A percentile compares a stretch with the other conserved stretches of the same genome.
Evolutionary conservation across 92 coral and sea anemone genomes (phyloP).

Genomic region (Bergia sp.): DNA sequence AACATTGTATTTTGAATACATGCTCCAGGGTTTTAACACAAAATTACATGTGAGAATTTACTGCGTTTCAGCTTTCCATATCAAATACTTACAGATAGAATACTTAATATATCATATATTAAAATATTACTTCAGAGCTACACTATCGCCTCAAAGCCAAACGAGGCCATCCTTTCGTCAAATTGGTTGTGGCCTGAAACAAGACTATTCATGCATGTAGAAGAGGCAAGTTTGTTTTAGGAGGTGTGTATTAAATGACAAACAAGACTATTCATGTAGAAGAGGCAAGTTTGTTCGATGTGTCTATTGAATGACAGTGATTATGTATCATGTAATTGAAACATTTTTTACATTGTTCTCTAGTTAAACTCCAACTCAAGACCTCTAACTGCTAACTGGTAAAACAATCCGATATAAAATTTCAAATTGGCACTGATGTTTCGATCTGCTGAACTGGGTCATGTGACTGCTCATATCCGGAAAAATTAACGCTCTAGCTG

Average conservation of each 20-base stretch:
- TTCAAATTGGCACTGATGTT: no score
- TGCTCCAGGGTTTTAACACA: neutral
- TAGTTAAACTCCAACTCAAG: no score
- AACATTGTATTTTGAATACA: constrained; percentile 31
- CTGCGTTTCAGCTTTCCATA: constrained; percentile 9
- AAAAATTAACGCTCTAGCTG: no score
- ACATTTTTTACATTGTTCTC: no score
- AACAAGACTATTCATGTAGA: neutral
- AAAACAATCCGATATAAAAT: no score
- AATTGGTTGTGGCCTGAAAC: neutral
- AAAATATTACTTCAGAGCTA: constrained; percentile 9
- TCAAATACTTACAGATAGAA: constrained; percentile 11
- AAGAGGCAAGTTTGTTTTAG: neutral
- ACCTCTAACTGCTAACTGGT: no score
- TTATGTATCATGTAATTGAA: neutral
- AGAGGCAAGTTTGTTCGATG: neutral
- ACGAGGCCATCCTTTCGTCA: neutral
- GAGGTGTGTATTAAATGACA: neutral
- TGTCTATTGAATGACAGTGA: neutral
- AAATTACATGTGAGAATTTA: constrained; percentile 9
- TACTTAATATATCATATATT: constrained; percentile 20
- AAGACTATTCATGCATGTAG: neutral
- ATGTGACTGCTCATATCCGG: no score
- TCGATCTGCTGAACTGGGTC: no score
- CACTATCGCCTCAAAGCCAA: neutral